These are phyloP conservation scores for Scyliorhinus canicula DNA, from an alignment of 2,797 vertebrate species.

Conservation along the genomic window DNA sequence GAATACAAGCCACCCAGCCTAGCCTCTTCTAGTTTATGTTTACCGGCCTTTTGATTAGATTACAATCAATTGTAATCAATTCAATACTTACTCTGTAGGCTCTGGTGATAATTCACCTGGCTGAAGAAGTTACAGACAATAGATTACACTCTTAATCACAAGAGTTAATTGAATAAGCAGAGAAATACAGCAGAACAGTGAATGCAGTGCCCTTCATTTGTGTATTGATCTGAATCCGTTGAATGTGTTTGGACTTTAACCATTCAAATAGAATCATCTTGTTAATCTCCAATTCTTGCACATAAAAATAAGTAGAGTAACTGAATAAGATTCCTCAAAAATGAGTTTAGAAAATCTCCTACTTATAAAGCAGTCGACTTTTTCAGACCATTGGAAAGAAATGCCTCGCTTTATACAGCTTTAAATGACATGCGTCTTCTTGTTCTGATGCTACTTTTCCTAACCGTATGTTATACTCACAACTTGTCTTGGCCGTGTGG, in stretches of 20 bases:
- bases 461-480: slow-evolving; percentile 53
- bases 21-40: no score
- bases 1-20: background rate
- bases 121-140: background rate
- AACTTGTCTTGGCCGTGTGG: slow-evolving; percentile 62
- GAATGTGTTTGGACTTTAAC: background rate
- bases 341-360: background rate
- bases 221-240: background rate
- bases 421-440: background rate
- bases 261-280: background rate
- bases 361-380: background rate
- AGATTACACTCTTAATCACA: background rate
- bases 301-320: background rate
- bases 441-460: background rate
- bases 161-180: background rate
- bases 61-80: background rate
- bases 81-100: background rate
- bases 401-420: no score
- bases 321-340: background rate
- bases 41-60: background rate
- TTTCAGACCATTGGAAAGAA: background rate
- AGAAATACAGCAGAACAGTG: no score
- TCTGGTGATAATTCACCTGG: background rate
- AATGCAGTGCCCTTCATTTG: background rate
- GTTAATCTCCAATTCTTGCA: background rate